A percentile compares a stretch with the other conserved stretches of the same genome.
Conservation (phyloP, 2,888 invertebrate genomes). For the Himalopsyche tibetana region DNA sequence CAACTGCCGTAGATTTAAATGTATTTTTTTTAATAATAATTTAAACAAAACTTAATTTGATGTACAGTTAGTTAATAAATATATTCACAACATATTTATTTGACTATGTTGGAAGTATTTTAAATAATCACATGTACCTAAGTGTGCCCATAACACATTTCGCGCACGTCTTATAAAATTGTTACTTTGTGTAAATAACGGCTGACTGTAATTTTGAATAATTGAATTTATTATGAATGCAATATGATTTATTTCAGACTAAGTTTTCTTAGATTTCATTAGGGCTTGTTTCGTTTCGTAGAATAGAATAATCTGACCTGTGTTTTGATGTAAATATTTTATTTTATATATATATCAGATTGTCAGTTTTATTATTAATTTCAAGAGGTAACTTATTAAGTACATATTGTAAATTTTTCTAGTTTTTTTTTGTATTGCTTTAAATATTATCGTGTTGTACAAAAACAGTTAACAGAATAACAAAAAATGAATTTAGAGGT, state of each 20-base stretch:
- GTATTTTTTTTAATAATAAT: not conserved
- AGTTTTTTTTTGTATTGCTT: slow-evolving; percentile 22
- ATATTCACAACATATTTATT: slow-evolving; percentile 5
- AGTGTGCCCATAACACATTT: slow-evolving; percentile 33
- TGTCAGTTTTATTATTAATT: slow-evolving; percentile 20
- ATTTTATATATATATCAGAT: slow-evolving; percentile 34
- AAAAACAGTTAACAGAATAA: slow-evolving; percentile 18
- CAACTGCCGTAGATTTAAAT: not conserved
- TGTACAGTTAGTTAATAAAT: slow-evolving; percentile 46
- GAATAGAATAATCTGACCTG: not conserved
- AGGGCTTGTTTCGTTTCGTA: not conserved
- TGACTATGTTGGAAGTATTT: slow-evolving; percentile 25
- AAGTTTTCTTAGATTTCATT: slow-evolving; percentile 16
- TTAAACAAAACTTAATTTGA: slow-evolving; percentile 18
- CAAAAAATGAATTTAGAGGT: not conserved
- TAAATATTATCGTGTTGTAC: not conserved
- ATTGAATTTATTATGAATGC: slow-evolving; percentile 14
- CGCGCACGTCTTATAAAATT: not conserved
- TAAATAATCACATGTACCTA: slow-evolving; percentile 52
- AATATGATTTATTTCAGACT: not conserved
- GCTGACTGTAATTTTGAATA: not conserved
- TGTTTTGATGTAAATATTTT: slow-evolving; percentile 4
- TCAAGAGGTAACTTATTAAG: slow-evolving; percentile 15
- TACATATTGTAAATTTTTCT: slow-evolving; percentile 12
- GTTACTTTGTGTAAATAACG: slow-evolving; percentile 45